Evolutionary conservation across 2,797 vertebrate genomes (phyloP).

Genomic region (Botia kubotai): DNA sequence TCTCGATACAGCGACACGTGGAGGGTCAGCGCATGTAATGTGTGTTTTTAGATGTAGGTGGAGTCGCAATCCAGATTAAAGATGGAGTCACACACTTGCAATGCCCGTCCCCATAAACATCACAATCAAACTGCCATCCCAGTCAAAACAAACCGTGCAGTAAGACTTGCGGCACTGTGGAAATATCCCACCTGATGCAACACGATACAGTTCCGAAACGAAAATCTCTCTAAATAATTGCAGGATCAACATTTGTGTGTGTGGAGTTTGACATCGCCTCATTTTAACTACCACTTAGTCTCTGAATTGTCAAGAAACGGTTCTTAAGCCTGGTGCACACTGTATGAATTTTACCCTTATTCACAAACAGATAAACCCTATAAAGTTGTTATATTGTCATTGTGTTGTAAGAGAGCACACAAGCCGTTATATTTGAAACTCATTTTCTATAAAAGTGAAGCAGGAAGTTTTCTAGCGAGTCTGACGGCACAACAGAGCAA

Average conservation of each 20-base stretch:
- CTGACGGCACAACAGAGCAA: background rate
- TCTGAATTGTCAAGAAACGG: too few species aligned
- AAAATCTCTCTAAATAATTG: background rate
- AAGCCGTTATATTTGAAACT: background rate
- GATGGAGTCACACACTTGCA: background rate
- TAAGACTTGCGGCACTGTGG: background rate
- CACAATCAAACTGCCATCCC: background rate
- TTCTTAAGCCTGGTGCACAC: background rate
- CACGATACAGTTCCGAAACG: background rate
- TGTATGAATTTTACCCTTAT: background rate
- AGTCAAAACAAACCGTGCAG: conserved; percentile 16
- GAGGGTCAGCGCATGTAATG: background rate
- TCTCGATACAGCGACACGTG: background rate
- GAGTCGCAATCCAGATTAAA: background rate
- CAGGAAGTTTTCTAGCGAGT: background rate
- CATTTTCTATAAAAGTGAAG: background rate
- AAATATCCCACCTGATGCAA: background rate
- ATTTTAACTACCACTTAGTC: too few species aligned
- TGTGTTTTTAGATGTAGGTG: conserved; percentile 6
- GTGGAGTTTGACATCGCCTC: background rate
- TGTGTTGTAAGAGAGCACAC: too few species aligned
- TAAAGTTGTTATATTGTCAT: too few species aligned
- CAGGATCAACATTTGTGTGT: background rate
- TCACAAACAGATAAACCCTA: too few species aligned
- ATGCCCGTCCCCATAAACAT: background rate